Evolutionary conservation across 2,113 vertebrate genomes (phyloP).

Genomic region (Sinocyclocheilus rhinocerous): DNA sequence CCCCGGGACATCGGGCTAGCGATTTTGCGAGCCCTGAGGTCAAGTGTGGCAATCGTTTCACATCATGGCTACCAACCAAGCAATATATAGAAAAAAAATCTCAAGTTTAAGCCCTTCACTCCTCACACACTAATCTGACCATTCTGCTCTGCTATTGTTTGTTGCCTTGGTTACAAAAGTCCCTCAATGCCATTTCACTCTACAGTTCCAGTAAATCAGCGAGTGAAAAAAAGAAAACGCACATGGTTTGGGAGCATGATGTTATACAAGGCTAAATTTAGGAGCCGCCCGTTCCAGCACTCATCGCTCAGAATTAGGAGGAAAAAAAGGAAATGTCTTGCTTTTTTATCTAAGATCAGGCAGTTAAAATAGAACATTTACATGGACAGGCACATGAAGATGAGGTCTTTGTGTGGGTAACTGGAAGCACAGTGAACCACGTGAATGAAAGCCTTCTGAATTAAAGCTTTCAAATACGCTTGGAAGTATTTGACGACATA

Average conservation of each 20-base stretch:
- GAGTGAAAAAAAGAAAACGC: conserved; percentile 46
- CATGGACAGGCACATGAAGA: conserved; percentile 45
- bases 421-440: conserved; percentile 17
- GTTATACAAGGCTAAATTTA: conserved; percentile 66
- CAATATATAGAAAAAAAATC: conserved; percentile 52
- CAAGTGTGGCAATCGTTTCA: neutral
- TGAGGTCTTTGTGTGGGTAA: conserved; percentile 50
- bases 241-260: conserved; percentile 57
- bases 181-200: conserved; percentile 67
- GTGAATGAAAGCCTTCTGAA: conserved; percentile 44
- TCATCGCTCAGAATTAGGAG: conserved; percentile 46
- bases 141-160: conserved; percentile 70
- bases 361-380: conserved; percentile 53
- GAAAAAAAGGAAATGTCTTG: conserved; percentile 33
- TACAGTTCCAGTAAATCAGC: conserved; percentile 61
- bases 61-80: conserved; percentile 14
- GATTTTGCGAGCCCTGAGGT: too few species aligned
- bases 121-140: conserved; percentile 70
- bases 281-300: conserved; percentile 47
- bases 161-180: conserved; percentile 80
- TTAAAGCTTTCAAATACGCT: conserved; percentile 39
- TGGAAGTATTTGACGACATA: conserved; percentile 38
- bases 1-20: too few species aligned
- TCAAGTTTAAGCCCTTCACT: conserved; percentile 64
- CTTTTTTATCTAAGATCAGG: conserved; percentile 55